A percentile compares a stretch with the other conserved stretches of the same genome.
Conservation (phyloP, 2,113 vertebrate genomes). For the Erythrolamprus reginae region DNA sequence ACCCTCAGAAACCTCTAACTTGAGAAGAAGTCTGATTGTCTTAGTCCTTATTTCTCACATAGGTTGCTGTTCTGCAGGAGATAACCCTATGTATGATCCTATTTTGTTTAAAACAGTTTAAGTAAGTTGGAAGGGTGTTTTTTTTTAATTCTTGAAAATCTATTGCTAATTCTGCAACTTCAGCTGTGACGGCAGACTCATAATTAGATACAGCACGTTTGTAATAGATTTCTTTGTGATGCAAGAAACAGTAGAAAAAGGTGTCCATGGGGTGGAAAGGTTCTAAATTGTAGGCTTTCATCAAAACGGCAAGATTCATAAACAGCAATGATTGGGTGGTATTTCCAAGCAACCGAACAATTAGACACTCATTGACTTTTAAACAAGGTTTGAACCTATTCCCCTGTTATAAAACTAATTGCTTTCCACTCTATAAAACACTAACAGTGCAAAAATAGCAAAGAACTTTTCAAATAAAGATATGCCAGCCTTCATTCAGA, state of each 20-base stretch:
- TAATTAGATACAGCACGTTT: conserved; percentile 42
- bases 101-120: conserved; percentile 46
- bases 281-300: conserved; percentile 17
- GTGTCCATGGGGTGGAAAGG: conserved; percentile 34
- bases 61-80: neutral
- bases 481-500: conserved; percentile 28
- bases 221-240: conserved; percentile 1
- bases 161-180: conserved; percentile 28
- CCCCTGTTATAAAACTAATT: conserved; percentile 57
- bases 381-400: conserved; percentile 45
- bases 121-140: conserved; percentile 28
- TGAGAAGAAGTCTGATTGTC: neutral
- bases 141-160: conserved; percentile 26
- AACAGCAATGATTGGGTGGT: conserved; percentile 55
- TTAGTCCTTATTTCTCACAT: neutral
- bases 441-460: conserved; percentile 34
- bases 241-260: conserved; percentile 25
- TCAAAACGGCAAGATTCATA: conserved; percentile 35
- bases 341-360: conserved; percentile 62
- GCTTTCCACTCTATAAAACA: conserved; percentile 55
- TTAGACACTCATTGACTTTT: conserved; percentile 58
- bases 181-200: conserved; percentile 17
- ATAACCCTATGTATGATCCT: conserved; percentile 41
- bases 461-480: conserved; percentile 38
- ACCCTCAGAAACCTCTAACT: neutral